Evolutionary conservation across 1,140 invertebrate species (phyloP).

Genomic region (Bombus consobrinus): DNA sequence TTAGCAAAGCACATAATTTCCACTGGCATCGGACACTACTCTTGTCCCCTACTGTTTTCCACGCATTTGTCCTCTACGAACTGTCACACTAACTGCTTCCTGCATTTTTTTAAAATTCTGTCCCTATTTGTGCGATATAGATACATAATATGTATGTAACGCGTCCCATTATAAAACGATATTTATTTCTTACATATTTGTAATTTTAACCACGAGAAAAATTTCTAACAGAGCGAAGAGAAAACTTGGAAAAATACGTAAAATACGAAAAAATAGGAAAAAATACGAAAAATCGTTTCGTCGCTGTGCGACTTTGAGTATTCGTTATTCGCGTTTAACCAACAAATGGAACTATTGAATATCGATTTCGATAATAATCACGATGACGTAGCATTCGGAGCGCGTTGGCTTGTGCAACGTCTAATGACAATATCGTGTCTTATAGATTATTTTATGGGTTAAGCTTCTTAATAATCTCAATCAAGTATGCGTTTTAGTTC

Average conservation of each 20-base stretch:
- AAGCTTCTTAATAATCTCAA: slow-evolving; percentile 52
- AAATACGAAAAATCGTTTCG: too few species aligned
- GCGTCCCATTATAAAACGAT: not conserved
- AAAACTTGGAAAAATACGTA: not conserved
- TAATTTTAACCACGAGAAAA: too few species aligned
- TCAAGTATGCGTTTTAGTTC: slow-evolving; percentile 3
- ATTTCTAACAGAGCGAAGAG: not conserved
- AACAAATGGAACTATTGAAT: not conserved
- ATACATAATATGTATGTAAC: not conserved
- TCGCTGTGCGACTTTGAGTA: not conserved
- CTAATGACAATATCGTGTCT: slow-evolving; percentile 63
- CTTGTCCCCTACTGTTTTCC: slow-evolving; percentile 57
- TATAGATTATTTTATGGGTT: slow-evolving; percentile 60
- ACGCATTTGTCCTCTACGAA: slow-evolving; percentile 14
- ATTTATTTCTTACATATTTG: not conserved
- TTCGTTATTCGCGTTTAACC: slow-evolving; percentile 14
- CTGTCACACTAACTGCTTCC: slow-evolving; percentile 8
- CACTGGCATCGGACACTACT: slow-evolving; percentile 28
- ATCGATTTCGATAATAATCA: not conserved
- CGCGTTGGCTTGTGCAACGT: slow-evolving; percentile 18
- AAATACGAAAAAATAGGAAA: too few species aligned
- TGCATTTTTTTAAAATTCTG: not conserved
- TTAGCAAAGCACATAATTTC: slow-evolving; percentile 52
- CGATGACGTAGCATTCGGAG: not conserved
- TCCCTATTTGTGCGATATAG: not conserved